phyloP scores from a whole-genome alignment of 2,888 invertebrate species.

The Anodontia alba region DNA sequence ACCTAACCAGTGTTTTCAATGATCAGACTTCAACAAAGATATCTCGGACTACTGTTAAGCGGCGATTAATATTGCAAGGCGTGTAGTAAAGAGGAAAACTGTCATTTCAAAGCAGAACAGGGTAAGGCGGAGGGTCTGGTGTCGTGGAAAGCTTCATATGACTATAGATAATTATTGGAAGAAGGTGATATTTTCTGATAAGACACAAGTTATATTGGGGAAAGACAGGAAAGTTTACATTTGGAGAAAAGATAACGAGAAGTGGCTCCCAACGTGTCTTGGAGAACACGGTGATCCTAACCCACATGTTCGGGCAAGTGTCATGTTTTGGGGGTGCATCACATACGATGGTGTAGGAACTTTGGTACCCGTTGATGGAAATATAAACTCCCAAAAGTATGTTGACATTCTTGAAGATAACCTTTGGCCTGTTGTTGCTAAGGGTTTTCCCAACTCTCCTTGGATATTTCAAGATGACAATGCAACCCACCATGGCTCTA shows the following conservation, averaged over 20 bases:
- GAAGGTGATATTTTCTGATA: too few relatives aligned
- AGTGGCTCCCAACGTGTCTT: too few relatives aligned
- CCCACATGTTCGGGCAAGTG: background rate
- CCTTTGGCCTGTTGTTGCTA: background rate
- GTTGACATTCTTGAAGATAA: background rate
- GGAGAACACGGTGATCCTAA: background rate
- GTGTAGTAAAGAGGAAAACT: background rate
- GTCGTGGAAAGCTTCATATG: too few relatives aligned
- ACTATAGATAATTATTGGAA: too few relatives aligned
- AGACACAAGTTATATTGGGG: background rate
- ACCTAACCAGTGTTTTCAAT: background rate
- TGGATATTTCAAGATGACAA: background rate
- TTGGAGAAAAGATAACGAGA: background rate
- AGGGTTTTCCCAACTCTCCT: background rate
- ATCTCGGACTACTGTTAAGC: background rate
- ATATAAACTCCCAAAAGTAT: background rate
- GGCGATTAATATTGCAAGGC: background rate
- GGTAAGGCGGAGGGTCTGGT: conserved; percentile 8
- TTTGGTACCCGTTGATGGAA: background rate
- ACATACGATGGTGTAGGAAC: background rate
- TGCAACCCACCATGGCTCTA: background rate
- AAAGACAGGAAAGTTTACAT: background rate
- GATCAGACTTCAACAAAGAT: background rate
- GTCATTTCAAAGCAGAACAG: background rate
- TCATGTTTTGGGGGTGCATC: conserved; percentile 1